Evolutionary conservation across 1,140 invertebrate genomes (phyloP).

Genomic region (Dreissena polymorpha): DNA sequence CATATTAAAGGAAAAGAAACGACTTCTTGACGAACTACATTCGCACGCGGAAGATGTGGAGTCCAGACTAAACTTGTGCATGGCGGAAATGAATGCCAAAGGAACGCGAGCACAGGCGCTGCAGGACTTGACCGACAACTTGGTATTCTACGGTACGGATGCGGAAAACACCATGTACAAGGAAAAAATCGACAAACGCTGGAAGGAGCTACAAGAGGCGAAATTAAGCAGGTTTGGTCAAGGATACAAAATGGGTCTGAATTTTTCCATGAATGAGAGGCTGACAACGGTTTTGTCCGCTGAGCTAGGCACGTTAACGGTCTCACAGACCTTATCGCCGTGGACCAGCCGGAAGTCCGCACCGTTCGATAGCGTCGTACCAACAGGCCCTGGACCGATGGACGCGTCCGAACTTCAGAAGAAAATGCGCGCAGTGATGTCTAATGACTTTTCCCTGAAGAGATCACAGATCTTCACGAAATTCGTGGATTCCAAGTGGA

Average conservation of each 20-base stretch:
- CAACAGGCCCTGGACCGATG: background rate
- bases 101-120: slow-evolving; percentile 31
- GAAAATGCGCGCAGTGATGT: slow-evolving; percentile 36
- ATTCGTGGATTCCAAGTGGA: slow-evolving; percentile 51
- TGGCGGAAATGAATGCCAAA: slow-evolving; percentile 35
- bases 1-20: slow-evolving; percentile 30
- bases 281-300: slow-evolving; percentile 19
- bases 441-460: slow-evolving; percentile 48
- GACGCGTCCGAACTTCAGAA: slow-evolving; percentile 25
- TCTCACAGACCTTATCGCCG: slow-evolving; percentile 39
- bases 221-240: slow-evolving; percentile 48
- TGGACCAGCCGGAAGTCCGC: slow-evolving; percentile 46
- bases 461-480: slow-evolving; percentile 44
- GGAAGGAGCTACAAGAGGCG: slow-evolving; percentile 34
- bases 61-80: background rate
- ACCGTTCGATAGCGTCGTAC: slow-evolving; percentile 13
- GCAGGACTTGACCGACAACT: slow-evolving; percentile 35
- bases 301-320: slow-evolving; percentile 33
- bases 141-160: slow-evolving; percentile 41
- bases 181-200: slow-evolving; percentile 25
- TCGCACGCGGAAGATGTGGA: slow-evolving; percentile 41
- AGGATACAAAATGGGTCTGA: slow-evolving; percentile 43
- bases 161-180: slow-evolving; percentile 37
- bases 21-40: slow-evolving; percentile 25
- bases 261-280: slow-evolving; percentile 46